Conservation (phyloP, 2,797 vertebrate genomes). For the Semotilus atromaculatus region DNA sequence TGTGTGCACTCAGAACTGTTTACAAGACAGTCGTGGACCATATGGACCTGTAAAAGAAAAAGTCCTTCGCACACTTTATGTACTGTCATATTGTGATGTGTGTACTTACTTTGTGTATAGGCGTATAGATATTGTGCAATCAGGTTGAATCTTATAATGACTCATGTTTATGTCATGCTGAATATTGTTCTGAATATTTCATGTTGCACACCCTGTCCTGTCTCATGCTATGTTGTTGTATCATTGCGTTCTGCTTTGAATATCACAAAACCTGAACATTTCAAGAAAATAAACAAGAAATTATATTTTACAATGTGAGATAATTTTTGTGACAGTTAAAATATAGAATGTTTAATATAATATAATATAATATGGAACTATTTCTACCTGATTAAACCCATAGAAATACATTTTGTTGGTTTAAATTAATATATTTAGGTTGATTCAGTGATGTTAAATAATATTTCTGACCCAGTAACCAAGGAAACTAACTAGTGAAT, state of each 20-base stretch:
- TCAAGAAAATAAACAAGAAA: background rate
- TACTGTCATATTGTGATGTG: background rate
- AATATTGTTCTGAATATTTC: conserved; percentile 31
- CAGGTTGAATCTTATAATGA: background rate
- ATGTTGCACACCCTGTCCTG: background rate
- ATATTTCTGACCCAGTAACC: no score
- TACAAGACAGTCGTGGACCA: background rate
- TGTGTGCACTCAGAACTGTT: background rate
- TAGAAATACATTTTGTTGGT: background rate
- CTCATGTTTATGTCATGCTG: background rate
- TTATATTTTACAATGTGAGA: background rate
- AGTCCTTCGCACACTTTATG: background rate
- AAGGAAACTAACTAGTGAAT: no score
- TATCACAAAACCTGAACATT: background rate
- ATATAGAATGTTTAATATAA: background rate
- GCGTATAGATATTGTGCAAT: background rate
- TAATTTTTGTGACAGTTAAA: background rate
- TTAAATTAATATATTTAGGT: background rate
- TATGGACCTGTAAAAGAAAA: conserved; percentile 9
- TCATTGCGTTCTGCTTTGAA: background rate
- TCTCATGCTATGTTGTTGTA: background rate
- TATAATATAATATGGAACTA: background rate
- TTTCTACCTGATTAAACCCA: background rate
- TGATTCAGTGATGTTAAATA: background rate
- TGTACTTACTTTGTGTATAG: background rate